Evolutionary conservation across 2,888 invertebrate genomes (phyloP).

Genomic region (Rhingia campestris): DNA sequence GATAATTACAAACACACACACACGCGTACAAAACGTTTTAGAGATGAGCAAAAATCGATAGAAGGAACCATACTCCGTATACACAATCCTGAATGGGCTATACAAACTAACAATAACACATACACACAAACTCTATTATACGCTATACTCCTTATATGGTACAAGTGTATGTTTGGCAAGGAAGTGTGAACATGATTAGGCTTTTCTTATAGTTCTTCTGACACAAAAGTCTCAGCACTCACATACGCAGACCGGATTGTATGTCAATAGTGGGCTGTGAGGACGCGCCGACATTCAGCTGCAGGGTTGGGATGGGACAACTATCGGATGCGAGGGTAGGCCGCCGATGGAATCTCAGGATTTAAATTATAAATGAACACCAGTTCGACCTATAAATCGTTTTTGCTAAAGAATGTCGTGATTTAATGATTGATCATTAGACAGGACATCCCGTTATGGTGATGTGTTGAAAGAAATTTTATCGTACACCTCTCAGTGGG

Average conservation of each 20-base stretch:
- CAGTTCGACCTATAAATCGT: slow-evolving; percentile 44
- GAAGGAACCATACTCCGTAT: slow-evolving; percentile 38
- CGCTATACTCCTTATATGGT: neutral
- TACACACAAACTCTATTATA: neutral
- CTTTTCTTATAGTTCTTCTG: slow-evolving; percentile 34
- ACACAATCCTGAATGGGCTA: slow-evolving; percentile 65
- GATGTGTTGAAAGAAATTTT: neutral
- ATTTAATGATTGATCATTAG: slow-evolving; percentile 62
- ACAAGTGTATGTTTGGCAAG: slow-evolving; percentile 8
- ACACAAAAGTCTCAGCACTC: slow-evolving; percentile 57
- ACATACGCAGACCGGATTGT: slow-evolving; percentile 54
- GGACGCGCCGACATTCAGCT: slow-evolving; percentile 47
- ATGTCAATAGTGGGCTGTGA: slow-evolving; percentile 57
- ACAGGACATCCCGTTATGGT: neutral
- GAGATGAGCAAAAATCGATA: slow-evolving; percentile 62
- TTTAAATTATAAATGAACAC: slow-evolving; percentile 62
- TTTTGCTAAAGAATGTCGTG: slow-evolving; percentile 23
- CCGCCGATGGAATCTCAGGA: slow-evolving; percentile 21
- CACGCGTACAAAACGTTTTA: slow-evolving; percentile 25
- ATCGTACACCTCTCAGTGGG: neutral
- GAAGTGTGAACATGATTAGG: slow-evolving; percentile 43
- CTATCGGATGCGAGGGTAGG: neutral
- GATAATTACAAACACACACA: slow-evolving; percentile 9
- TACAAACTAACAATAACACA: slow-evolving; percentile 1
- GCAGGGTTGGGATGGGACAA: neutral